These are phyloP conservation scores for Microplitis mediator DNA, from an alignment of 1,140 invertebrate genomes.

Conservation along the genomic window DNA sequence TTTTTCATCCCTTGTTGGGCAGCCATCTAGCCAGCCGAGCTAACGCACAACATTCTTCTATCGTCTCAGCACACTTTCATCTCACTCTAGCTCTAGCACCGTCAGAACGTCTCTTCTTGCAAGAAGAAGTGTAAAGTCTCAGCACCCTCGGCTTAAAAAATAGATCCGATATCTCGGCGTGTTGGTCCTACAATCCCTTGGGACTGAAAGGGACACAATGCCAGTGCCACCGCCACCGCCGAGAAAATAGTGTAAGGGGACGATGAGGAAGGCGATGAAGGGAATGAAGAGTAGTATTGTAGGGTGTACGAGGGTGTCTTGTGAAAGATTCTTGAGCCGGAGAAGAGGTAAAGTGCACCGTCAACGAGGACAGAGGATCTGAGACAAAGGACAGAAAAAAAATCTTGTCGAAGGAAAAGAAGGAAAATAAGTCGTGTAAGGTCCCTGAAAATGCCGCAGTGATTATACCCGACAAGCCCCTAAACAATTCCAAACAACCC, in stretches of 20 bases:
- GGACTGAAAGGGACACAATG: conserved; percentile 55
- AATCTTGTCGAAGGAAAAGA: conserved; percentile 30
- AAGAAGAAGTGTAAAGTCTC: conserved; percentile 62
- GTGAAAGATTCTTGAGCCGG: conserved; percentile 23
- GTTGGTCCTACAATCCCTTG: conserved; percentile 57
- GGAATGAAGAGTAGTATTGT: not conserved
- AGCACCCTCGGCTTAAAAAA: conserved; percentile 60
- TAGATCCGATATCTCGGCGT: conserved; percentile 58
- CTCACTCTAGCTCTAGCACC: conserved; percentile 29
- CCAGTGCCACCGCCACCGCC: conserved; percentile 40
- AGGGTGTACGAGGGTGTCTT: conserved; percentile 7
- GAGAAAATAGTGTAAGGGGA: conserved; percentile 24
- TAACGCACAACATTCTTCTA: conserved; percentile 20
- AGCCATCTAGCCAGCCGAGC: conserved; percentile 2
- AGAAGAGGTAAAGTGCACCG: conserved; percentile 13
- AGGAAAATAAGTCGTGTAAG: conserved; percentile 25
- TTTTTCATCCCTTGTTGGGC: not conserved
- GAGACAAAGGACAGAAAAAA: conserved; percentile 30
- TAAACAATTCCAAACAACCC: conserved; percentile 44
- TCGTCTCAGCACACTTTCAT: conserved; percentile 32
- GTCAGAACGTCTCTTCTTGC: conserved; percentile 32
- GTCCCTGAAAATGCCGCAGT: conserved; percentile 38
- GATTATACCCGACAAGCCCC: conserved; percentile 57
- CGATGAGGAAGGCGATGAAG: conserved; percentile 17
- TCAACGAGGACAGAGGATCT: conserved; percentile 20